Base-by-base conservation (phyloP, 2,888 invertebrate species). In the Podabrus alpinus region DNA sequence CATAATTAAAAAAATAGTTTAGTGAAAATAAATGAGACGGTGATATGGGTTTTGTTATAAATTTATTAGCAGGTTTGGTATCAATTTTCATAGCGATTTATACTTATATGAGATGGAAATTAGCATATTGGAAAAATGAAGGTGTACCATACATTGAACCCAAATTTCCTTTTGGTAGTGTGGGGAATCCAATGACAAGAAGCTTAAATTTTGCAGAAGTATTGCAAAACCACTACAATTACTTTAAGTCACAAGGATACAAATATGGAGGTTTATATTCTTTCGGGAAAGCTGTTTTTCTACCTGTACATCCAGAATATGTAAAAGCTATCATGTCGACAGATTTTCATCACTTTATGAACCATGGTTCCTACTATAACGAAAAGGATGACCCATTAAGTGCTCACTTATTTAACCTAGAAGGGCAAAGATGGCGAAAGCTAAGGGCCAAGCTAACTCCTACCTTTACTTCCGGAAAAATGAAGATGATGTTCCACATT, bases 301-400 rank as follows among this genome's bases (percentile, higher is more conserved):
- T 80, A 29, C 45, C 75, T 10, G 59, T 77, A 3, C 77, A 78
- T 67, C 74, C 77, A 0, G 78, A 80, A 72, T 67, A 72, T 17
- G 66, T 78, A 17, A 81, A 80, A 70, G 87, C 87, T 60, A 85
- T 92, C 15, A 81, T 92, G 80, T 88, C 89, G 29, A 90, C 88
- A 77, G 91, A 92, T 79, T 92, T 91, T 77, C 86, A 85, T 7
- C 86, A 89, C 81, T 92, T 92, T 76, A 89, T 89, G 82, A 90
- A 91, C 71, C 90, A 91, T 67, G 91, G 91, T 0, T 84, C 89
- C 15, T 90, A 89, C 79, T 86, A 84, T 9, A 90, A 91, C 68
- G 90, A 90, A 60, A 84, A 88, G 4, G 87, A 88, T 1, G 91
- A 92, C 82, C 90, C 89, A 0, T 75, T 92, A 29, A 88, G 90